Evolutionary conservation across 2,888 invertebrate genomes (phyloP).

Genomic region (Agriopis leucophaearia): DNA sequence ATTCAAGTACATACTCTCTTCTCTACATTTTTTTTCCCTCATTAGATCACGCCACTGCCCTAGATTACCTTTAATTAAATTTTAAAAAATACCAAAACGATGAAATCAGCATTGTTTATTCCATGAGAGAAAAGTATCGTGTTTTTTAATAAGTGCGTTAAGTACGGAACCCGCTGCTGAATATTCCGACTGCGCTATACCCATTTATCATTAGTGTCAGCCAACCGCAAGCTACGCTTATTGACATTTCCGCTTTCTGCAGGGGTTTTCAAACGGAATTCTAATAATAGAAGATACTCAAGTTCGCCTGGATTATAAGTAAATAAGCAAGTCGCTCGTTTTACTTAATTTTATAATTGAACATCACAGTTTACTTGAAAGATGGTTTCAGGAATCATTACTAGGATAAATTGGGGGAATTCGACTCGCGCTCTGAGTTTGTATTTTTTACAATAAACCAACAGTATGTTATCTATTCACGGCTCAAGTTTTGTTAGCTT

Average conservation of each 20-base stretch:
- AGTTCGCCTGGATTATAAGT: neutral
- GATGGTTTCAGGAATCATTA: no score
- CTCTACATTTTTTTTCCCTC: neutral
- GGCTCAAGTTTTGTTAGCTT: no score
- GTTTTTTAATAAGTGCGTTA: constrained; percentile 3
- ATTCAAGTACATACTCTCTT: no score
- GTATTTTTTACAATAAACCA: no score
- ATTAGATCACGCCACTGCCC: neutral
- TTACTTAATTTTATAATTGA: no score
- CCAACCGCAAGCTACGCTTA: constrained; percentile 24
- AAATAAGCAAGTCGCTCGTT: neutral
- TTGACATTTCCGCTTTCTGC: constrained; percentile 36
- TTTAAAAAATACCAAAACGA: neutral
- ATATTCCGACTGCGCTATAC: constrained; percentile 19
- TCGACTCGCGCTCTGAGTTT: no score
- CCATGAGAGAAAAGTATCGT: neutral
- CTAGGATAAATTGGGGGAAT: no score
- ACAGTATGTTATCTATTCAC: no score
- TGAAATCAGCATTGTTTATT: neutral
- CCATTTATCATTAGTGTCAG: constrained; percentile 25
- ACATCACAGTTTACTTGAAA: no score
- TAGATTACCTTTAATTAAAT: neutral
- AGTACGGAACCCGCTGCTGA: constrained; percentile 19
- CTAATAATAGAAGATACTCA: constrained; percentile 21
- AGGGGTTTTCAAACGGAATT: constrained; percentile 20